Percentiles rank a stretch among this genome's conserved stretches.
These are phyloP conservation scores for Pelecanus crispus DNA, from an alignment of 2,113 vertebrate genomes.

Conservation along the genomic window DNA sequence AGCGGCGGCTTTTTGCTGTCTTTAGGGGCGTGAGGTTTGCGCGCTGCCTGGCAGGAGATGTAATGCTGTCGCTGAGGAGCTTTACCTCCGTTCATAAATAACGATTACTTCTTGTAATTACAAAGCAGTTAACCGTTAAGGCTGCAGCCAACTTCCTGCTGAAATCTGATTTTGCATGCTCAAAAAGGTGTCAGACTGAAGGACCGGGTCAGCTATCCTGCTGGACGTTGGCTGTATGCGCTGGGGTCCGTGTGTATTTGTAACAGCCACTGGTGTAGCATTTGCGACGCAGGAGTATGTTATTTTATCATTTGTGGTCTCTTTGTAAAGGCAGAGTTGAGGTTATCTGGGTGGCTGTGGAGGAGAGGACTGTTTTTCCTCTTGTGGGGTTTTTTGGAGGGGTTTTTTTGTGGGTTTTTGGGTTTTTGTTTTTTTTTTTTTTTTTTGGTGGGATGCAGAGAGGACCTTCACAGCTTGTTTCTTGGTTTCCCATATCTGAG, in stretches of 20 bases:
- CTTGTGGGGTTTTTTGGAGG: background rate
- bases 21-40: background rate
- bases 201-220: background rate
- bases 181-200: background rate
- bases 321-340: background rate
- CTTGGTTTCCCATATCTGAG: background rate
- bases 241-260: fast-evolving
- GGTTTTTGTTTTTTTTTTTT: background rate
- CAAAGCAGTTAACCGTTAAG: background rate
- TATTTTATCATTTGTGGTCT: background rate
- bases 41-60: background rate
- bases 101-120: background rate
- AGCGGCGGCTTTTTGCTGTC: background rate
- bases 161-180: background rate
- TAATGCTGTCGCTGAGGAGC: background rate
- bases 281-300: background rate
- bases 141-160: background rate
- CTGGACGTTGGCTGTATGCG: too few relatives aligned
- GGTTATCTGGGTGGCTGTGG: background rate
- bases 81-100: background rate
- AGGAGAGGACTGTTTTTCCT: background rate
- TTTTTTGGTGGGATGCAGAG: background rate
- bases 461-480: background rate
- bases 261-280: background rate
- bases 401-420: too few relatives aligned